A percentile compares a stretch with the other conserved stretches of the same genome.
Conservation (phyloP, 1,140 invertebrate genomes). For the Philotrypesis tridentata region DNA sequence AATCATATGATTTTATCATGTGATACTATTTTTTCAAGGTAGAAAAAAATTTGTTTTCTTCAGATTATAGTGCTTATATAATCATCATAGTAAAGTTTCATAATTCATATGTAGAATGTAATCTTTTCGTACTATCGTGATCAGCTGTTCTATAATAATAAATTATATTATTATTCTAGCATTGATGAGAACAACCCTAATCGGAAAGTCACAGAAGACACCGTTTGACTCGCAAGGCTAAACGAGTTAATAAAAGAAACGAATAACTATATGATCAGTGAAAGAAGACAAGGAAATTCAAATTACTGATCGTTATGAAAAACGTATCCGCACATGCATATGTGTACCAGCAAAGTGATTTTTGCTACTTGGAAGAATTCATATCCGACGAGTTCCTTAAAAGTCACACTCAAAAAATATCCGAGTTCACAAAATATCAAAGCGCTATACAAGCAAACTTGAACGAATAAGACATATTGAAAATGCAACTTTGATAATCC, state of each 20-base stretch:
- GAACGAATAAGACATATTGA: neutral
- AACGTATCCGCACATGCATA: neutral
- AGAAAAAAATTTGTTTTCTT: too few relatives aligned
- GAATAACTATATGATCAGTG: neutral
- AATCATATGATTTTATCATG: too few relatives aligned
- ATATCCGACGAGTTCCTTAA: neutral
- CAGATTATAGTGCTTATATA: too few relatives aligned
- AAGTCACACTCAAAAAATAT: conserved; percentile 11
- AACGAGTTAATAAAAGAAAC: neutral
- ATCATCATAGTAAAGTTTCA: neutral
- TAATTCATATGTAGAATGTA: neutral
- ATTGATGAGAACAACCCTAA: conserved; percentile 51
- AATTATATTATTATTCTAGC: conserved; percentile 60
- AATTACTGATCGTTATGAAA: neutral
- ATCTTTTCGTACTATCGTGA: neutral
- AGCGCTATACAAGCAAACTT: neutral
- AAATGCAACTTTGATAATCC: neutral
- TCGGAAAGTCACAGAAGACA: conserved; percentile 3
- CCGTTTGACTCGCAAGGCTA: neutral
- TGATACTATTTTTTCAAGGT: too few relatives aligned
- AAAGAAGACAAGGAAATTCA: neutral
- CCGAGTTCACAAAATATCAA: conserved; percentile 21
- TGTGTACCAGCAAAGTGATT: neutral
- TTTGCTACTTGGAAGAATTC: conserved; percentile 5
- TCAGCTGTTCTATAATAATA: too few relatives aligned